Evolutionary conservation across 1,140 invertebrate species (phyloP).

Genomic region (Macrobrachium nipponense): DNA sequence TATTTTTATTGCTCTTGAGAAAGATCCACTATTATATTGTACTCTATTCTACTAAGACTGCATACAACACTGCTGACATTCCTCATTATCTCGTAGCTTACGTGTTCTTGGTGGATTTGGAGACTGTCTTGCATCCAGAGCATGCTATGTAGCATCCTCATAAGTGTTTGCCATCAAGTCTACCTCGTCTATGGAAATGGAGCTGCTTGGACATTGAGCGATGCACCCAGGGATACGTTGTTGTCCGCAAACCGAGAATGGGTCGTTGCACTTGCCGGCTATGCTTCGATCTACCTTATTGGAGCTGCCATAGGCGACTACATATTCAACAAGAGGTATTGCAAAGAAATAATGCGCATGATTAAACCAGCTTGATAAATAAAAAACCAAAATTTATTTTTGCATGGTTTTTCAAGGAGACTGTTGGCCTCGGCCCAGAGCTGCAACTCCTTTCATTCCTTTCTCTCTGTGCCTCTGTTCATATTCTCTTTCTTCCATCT

Average conservation of each 20-base stretch:
- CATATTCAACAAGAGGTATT: conserved; percentile 6
- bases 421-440: background rate
- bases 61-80: background rate
- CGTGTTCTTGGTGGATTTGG: conserved; percentile 45
- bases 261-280: conserved; percentile 48
- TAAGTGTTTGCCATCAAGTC: conserved; percentile 24
- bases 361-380: background rate
- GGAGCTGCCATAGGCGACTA: conserved; percentile 15
- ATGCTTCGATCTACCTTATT: conserved; percentile 37
- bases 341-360: background rate
- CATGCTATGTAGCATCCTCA: background rate
- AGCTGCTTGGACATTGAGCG: conserved; percentile 26
- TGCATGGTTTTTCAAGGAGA: background rate
- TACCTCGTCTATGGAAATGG: conserved; percentile 25
- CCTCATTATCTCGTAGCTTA: conserved; percentile 3
- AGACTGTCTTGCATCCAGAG: background rate
- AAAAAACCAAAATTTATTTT: background rate
- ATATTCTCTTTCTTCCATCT: no score
- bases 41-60: no score
- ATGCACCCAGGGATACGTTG: conserved; percentile 24
- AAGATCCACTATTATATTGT: no score
- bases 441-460: background rate
- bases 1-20: no score
- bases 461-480: no score
- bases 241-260: conserved; percentile 53